Evolutionary conservation across 2,797 vertebrate species (phyloP).

Genomic region (Rhinophrynus dorsalis): DNA sequence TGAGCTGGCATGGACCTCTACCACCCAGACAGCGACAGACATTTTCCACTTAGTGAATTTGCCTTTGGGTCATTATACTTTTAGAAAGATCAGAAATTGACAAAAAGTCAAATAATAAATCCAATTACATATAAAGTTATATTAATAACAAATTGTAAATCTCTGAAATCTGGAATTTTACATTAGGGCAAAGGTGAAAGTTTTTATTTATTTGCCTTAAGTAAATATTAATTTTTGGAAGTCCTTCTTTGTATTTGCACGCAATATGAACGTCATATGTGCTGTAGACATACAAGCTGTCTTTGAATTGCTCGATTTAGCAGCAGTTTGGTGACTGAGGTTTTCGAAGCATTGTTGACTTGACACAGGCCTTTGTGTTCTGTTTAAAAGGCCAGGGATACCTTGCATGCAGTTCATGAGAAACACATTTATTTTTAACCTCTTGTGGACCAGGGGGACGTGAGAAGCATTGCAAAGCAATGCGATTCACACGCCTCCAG

Average conservation of each 20-base stretch:
- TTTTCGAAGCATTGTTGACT: constrained; percentile 8
- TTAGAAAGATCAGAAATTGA: constrained; percentile 14
- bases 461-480: too few relatives aligned
- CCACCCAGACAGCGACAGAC: constrained; percentile 38
- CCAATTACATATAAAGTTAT: neutral
- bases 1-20: constrained; percentile 36
- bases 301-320: constrained; percentile 2
- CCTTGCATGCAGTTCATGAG: too few relatives aligned
- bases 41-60: constrained; percentile 33
- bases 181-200: neutral
- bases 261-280: constrained; percentile 9
- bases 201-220: constrained; percentile 11
- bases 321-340: neutral
- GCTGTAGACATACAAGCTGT: neutral
- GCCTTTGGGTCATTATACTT: neutral
- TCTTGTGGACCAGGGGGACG: too few relatives aligned
- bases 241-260: neutral
- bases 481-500: too few relatives aligned
- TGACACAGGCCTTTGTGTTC: neutral
- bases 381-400: neutral
- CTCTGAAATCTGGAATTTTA: neutral
- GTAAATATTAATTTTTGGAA: constrained; percentile 15
- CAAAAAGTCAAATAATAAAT: neutral
- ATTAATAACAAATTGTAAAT: neutral
- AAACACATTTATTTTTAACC: too few relatives aligned